Percentiles rank a stretch among this genome's conserved stretches.
phyloP scores from a whole-genome alignment of 2,113 vertebrate genomes.

The Stictonetta naevosa region DNA sequence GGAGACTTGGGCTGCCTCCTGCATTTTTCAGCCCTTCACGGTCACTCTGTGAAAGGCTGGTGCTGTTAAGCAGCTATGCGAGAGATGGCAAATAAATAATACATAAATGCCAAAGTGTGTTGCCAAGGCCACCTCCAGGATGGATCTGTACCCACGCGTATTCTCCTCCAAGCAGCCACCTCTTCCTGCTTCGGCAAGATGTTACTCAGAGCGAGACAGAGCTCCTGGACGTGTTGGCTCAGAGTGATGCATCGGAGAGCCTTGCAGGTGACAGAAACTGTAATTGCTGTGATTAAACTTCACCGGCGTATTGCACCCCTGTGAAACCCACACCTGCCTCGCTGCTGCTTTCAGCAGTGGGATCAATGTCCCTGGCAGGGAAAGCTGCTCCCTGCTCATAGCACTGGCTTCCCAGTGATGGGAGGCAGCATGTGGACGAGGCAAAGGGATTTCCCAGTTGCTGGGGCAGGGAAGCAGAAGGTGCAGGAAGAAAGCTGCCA shows the following conservation, averaged over 20 bases:
- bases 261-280: slow-evolving; percentile 45
- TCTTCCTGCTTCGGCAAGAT: background rate
- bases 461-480: background rate
- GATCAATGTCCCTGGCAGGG: background rate
- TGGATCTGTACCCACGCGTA: background rate
- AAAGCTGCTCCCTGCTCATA: background rate
- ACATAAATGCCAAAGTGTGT: background rate
- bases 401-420: background rate
- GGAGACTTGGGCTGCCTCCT: background rate
- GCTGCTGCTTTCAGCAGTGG: background rate
- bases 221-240: background rate
- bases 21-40: slow-evolving; percentile 17
- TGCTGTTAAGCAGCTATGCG: background rate
- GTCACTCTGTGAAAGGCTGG: background rate
- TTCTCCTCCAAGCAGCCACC: background rate
- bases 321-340: background rate
- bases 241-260: slow-evolving; percentile 14
- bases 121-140: slow-evolving; percentile 46
- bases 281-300: slow-evolving; percentile 48
- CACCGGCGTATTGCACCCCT: background rate
- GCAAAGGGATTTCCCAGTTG: background rate
- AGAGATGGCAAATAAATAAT: slow-evolving; percentile 52
- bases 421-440: background rate
- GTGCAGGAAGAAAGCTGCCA: background rate
- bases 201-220: slow-evolving; percentile 20